phyloP scores from a whole-genome alignment of 1,140 invertebrate genomes.

The Brachystomella parvula region DNA sequence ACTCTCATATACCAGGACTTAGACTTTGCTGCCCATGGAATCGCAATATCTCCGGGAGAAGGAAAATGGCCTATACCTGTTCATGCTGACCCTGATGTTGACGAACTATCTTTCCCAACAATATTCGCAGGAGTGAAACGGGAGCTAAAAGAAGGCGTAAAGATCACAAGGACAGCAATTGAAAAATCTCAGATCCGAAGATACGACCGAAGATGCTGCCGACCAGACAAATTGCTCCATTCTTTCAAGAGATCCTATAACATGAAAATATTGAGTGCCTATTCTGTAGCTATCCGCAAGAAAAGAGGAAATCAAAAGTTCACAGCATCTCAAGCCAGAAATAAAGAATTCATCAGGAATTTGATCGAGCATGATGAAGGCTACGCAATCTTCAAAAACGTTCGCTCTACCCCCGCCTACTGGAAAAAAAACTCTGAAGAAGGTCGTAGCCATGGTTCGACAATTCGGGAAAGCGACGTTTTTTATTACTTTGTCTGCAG shows the following conservation, averaged over 20 bases:
- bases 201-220: neutral
- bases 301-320: constrained; percentile 25
- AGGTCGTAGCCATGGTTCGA: constrained; percentile 41
- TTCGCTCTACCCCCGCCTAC: constrained; percentile 39
- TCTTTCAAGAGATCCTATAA: neutral
- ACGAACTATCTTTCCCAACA: neutral
- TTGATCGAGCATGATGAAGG: constrained; percentile 14
- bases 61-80: neutral
- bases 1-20: neutral
- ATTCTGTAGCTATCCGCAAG: constrained; percentile 17
- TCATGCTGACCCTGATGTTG: constrained; percentile 17
- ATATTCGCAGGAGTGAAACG: constrained; percentile 8
- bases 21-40: neutral
- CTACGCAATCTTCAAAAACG: constrained; percentile 35
- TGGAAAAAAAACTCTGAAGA: constrained; percentile 18
- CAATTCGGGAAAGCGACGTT: constrained; percentile 41
- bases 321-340: neutral
- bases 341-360: neutral
- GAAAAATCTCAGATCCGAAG: constrained; percentile 10
- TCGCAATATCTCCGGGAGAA: constrained; percentile 6
- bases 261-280: constrained; percentile 16
- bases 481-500: constrained; percentile 42
- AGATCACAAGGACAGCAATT: neutral
- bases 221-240: neutral
- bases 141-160: neutral